Percentiles rank a stretch among this genome's conserved stretches.
Evolutionary conservation across 2,797 vertebrate species (phyloP).

Genomic region (Dryobates pubescens): DNA sequence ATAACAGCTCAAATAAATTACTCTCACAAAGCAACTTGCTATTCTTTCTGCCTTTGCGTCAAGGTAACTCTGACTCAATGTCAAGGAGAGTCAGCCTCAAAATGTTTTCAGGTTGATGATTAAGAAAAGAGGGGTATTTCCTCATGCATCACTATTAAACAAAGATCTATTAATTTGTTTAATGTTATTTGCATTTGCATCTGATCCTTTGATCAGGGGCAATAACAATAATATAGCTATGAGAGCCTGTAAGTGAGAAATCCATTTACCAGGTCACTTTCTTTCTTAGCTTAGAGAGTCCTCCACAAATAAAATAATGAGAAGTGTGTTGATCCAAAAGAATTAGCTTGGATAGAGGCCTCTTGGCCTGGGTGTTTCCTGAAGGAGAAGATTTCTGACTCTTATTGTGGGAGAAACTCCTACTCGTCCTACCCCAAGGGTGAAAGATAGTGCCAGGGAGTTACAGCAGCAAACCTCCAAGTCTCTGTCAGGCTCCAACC

Average conservation of each 20-base stretch:
- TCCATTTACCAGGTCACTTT: neutral
- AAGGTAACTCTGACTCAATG: neutral
- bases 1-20: neutral
- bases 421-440: constrained; percentile 17
- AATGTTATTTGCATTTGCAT: neutral
- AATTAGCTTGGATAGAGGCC: neutral
- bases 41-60: neutral
- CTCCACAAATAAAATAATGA: neutral
- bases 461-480: constrained; percentile 26
- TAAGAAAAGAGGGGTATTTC: constrained; percentile 5
- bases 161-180: constrained; percentile 9
- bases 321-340: neutral
- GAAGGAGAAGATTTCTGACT: constrained; percentile 36
- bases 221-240: neutral
- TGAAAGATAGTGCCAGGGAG: constrained; percentile 42
- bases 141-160: neutral
- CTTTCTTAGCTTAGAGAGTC: neutral
- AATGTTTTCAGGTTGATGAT: neutral
- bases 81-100: neutral
- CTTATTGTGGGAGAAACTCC: constrained; percentile 19
- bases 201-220: constrained; percentile 1
- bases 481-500: constrained; percentile 22
- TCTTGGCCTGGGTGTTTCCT: constrained; percentile 19
- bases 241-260: neutral
- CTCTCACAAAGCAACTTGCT: neutral